Base-by-base conservation (phyloP, 2,888 invertebrate genomes). In the Blastobasis lacticolella region DNA sequence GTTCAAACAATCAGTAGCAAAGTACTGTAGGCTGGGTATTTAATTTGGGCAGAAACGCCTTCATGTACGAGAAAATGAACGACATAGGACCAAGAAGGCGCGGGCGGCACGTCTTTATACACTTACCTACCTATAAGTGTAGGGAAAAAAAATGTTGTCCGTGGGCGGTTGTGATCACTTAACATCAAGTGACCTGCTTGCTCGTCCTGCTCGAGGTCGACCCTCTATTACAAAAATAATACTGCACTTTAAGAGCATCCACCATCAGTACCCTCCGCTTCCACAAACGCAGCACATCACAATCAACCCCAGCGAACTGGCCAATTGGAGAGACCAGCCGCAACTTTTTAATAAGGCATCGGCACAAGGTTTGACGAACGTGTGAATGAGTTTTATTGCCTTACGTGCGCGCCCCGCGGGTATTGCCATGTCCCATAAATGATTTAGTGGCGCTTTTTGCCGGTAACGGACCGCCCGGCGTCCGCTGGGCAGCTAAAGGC, bases 381-480 rank as follows among this genome's bases (percentile, higher is more conserved):
- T 86, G 83, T 88, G 86, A 88, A 88, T 88, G 84, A 85, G 76
- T 82, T 76, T 81, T 81, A 81, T 78, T 76, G 71, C 87, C 87
- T 83, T 88, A 79, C 83, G 73, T 73, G 87, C 73, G 71, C 55
- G 57, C 61, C 69, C 65, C 61, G 67, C 69, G 68, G 67, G 78
- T 76, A 80, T 83, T 86, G 77, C 73, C 71, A 78, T 73, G 83
- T 83, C 79, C 65, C 66, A 23, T 67, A 75, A 77, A 82, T 85
- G 84, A 85, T 86, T 81, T 82, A 84, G 66, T 60, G 63, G 60
- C 58, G 59, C 62, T 52, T 55, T 51, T 55, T 54, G 53, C 56
- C 51, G 38, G 55, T 62, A 60, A 57, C 53, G 56, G 58, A 55
- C 55, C 55, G 52, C 23, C 23, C 23, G 23, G 23, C 23, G 23